Base-by-base conservation (phyloP, 2,888 invertebrate genomes). In the Ditula angustiorana region DNA sequence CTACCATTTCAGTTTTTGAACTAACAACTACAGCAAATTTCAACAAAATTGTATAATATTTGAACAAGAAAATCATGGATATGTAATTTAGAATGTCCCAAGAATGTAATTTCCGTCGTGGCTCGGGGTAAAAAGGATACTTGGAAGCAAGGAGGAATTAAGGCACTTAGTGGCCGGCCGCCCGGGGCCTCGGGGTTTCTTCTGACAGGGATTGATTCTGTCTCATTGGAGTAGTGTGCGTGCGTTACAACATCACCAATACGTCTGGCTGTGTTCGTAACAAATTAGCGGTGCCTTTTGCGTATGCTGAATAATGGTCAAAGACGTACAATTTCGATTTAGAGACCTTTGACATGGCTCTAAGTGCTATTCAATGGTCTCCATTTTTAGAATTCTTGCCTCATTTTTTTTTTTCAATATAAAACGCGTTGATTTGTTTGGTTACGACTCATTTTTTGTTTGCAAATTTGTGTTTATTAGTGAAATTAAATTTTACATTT, bases 141-240 rank as follows among this genome's bases (percentile, higher is more conserved):
- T 75, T 73, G 75, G 76, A 75, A 74, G 66, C 58, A 50, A 57
- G 75, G 80, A 82, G 76, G 81, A 82, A 85, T 86, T 85, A 84
- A 79, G 86, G 82, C 82, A 87, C 83, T 87, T 82, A 86, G 82
- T 79, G 79, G 80, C 76, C 76, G 73, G 64, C 70, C 69, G 74
- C 70, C 70, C 73, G 73, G 62, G 69, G 69, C 67, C 44, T 69
- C 65, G 30, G 33, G 52, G 50, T 49, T 56, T 62, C 63, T 59
- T 58, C 71, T 80, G 86, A 87, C 85, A 79, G 78, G 80, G 83
- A 87, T 87, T 86, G 88, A 87, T 86, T 86, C 79, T 77, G 74
- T 74, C 75, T 72, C 13, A 44, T 24, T 33, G 26, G 13, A 37
- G 26, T 46, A 41, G 64, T 59, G 59, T 64, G 61, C 19, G 63